These are phyloP conservation scores for Piaya cayana DNA, from an alignment of 2,113 vertebrate genomes.

Conservation along the genomic window DNA sequence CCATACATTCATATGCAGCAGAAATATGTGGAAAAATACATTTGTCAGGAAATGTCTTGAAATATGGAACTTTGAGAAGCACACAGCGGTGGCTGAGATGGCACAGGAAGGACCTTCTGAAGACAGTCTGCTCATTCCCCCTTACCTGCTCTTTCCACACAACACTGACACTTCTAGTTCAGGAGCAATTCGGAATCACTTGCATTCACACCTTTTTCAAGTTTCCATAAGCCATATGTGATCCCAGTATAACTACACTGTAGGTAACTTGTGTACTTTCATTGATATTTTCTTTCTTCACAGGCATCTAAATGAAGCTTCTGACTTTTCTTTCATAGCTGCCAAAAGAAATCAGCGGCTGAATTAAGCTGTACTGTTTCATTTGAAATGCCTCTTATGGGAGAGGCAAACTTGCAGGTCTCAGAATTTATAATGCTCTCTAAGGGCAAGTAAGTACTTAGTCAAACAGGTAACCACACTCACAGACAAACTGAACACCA, in stretches of 20 bases:
- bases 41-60: not conserved
- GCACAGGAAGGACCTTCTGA: not conserved
- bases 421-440: not conserved
- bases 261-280: not conserved
- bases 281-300: not conserved
- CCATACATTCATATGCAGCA: not conserved
- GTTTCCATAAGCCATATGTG: not conserved
- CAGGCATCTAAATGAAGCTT: not conserved
- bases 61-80: not conserved
- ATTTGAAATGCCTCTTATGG: not conserved
- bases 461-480: not conserved
- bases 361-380: not conserved
- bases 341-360: not conserved
- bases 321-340: not conserved
- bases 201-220: not conserved
- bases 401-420: not conserved
- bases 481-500: not conserved
- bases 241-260: not conserved
- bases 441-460: not conserved
- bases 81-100: accelerated
- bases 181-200: not conserved
- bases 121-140: not conserved
- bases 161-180: not conserved
- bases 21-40: not conserved
- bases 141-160: not conserved